Evolutionary conservation across 2,113 vertebrate genomes (phyloP).

Genomic region (Tragulus kanchil): DNA sequence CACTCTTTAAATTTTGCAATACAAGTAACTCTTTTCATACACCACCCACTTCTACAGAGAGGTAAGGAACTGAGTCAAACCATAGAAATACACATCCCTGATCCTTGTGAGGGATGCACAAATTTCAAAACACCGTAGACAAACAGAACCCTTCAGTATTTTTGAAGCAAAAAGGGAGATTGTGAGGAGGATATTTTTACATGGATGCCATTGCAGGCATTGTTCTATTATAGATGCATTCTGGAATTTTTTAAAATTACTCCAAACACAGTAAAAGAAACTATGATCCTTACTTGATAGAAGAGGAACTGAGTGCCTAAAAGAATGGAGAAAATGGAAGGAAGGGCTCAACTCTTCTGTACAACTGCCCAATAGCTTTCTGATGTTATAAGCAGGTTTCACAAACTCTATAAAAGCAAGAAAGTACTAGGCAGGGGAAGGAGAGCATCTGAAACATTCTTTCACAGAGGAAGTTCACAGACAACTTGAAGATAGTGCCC

Average conservation of each 20-base stretch:
- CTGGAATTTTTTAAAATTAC: slow-evolving; percentile 3
- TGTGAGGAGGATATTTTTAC: background rate
- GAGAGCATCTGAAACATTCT: background rate
- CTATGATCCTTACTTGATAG: background rate
- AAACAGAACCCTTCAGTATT: background rate
- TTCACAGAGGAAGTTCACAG: slow-evolving; percentile 9
- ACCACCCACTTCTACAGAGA: background rate
- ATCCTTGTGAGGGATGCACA: background rate
- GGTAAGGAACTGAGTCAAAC: background rate
- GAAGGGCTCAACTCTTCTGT: background rate
- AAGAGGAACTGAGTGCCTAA: background rate
- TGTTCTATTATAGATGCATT: slow-evolving; percentile 1
- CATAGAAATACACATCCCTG: background rate
- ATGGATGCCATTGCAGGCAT: background rate
- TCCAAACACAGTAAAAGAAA: background rate
- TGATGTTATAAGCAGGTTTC: background rate
- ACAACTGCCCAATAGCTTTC: background rate
- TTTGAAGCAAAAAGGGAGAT: background rate
- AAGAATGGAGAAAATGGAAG: background rate
- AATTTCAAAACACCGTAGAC: background rate
- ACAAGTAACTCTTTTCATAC: background rate
- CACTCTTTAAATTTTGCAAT: background rate
- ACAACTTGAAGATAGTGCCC: background rate
- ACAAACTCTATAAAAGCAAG: background rate
- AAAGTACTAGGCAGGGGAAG: background rate